These are phyloP conservation scores for Julus scandinavius DNA, from an alignment of 2,888 invertebrate species.

Conservation along the genomic window DNA sequence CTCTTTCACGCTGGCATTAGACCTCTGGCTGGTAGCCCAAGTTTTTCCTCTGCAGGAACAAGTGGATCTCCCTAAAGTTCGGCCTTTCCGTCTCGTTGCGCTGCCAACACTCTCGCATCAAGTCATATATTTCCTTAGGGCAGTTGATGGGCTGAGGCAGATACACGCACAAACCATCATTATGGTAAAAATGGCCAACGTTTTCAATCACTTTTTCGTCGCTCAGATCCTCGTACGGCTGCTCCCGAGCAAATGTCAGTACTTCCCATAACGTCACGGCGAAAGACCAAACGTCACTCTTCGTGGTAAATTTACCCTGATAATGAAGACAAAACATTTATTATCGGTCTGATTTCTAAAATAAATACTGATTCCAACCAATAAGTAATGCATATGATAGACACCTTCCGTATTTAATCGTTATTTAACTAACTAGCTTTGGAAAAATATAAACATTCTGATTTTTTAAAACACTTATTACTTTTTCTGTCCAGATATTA, in stretches of 20 bases:
- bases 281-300: slow-evolving; percentile 90
- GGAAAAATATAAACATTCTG: too few relatives aligned
- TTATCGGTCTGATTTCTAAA: neutral
- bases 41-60: slow-evolving; percentile 83
- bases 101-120: slow-evolving; percentile 93
- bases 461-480: too few relatives aligned
- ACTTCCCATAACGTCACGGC: slow-evolving; percentile 90
- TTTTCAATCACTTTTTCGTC: slow-evolving; percentile 87
- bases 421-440: too few relatives aligned
- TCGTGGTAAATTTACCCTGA: slow-evolving; percentile 85
- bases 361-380: too few relatives aligned
- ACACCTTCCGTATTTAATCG: too few relatives aligned
- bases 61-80: slow-evolving; percentile 86
- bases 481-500: too few relatives aligned
- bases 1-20: neutral
- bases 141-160: slow-evolving; percentile 80
- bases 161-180: slow-evolving; percentile 76
- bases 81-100: slow-evolving; percentile 82
- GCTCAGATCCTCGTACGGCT: slow-evolving; percentile 81
- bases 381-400: too few relatives aligned
- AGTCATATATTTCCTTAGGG: slow-evolving; percentile 87
- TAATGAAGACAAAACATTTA: slow-evolving; percentile 60
- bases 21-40: slow-evolving; percentile 68
- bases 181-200: slow-evolving; percentile 80
- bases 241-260: slow-evolving; percentile 82